Percentiles rank a stretch among this genome's conserved stretches.
Evolutionary conservation across 2,888 invertebrate species (phyloP).

Genomic region (Cephus runcator): DNA sequence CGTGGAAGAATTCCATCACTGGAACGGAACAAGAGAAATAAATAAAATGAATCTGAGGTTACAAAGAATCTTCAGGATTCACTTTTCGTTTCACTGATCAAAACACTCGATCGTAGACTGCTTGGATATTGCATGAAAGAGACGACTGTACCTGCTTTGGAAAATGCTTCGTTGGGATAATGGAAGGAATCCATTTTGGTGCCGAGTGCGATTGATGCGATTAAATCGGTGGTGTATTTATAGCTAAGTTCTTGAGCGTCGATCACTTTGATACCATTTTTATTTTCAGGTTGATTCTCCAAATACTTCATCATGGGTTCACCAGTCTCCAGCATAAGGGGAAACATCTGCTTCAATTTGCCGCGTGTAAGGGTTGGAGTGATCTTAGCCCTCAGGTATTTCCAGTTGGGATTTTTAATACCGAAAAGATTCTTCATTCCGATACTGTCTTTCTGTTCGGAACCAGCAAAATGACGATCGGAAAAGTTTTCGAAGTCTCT

Average conservation of each 20-base stretch:
- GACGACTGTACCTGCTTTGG: constrained; percentile 36
- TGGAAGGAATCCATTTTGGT: constrained; percentile 50
- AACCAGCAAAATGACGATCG: constrained; percentile 64
- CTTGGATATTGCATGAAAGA: background rate
- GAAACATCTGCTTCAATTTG: constrained; percentile 69
- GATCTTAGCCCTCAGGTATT: constrained; percentile 66
- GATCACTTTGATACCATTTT: constrained; percentile 31
- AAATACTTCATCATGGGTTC: constrained; percentile 51
- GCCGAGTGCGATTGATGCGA: constrained; percentile 49
- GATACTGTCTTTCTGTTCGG: constrained; percentile 63
- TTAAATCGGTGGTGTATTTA: constrained; percentile 54
- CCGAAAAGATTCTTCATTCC: constrained; percentile 63
- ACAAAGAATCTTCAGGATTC: background rate
- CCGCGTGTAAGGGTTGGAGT: constrained; percentile 69
- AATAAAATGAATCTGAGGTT: background rate
- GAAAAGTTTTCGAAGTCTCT: constrained; percentile 67
- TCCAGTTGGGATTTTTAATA: constrained; percentile 68
- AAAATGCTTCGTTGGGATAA: constrained; percentile 47
- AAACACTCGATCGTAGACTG: background rate
- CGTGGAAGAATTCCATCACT: constrained; percentile 53
- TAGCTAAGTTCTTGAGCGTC: constrained; percentile 53
- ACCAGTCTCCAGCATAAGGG: constrained; percentile 63
- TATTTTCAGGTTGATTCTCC: constrained; percentile 20
- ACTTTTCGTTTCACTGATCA: background rate
- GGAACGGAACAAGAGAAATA: constrained; percentile 12